Percentiles rank a stretch among this genome's conserved stretches.
Evolutionary conservation across 2,888 invertebrate species (phyloP).

Genomic region (Mimas tiliae): DNA sequence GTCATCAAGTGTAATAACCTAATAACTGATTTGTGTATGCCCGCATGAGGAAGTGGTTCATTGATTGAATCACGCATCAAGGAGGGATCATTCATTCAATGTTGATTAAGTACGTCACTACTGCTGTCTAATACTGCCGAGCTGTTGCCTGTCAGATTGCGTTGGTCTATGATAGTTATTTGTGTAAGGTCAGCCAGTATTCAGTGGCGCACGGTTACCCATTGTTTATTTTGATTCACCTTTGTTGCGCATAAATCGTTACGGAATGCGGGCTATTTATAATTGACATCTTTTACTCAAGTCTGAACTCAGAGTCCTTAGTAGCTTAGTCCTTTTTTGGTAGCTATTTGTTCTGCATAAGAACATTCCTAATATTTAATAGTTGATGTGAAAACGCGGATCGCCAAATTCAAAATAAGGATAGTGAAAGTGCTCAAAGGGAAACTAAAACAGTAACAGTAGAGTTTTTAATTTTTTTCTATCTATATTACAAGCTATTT

Average conservation of each 20-base stretch:
- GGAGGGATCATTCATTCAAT: constrained; percentile 60
- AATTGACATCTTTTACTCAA: not conserved
- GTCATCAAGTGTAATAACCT: constrained; percentile 76
- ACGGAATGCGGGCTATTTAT: not conserved
- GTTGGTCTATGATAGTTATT: constrained; percentile 51
- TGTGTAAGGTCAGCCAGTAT: constrained; percentile 46
- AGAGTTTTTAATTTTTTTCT: too few relatives aligned
- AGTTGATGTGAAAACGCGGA: not conserved
- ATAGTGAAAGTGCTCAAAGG: too few relatives aligned
- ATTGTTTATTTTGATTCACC: constrained; percentile 47
- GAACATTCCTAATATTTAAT: not conserved
- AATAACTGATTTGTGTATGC: constrained; percentile 70
- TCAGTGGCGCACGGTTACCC: constrained; percentile 31
- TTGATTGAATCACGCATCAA: constrained; percentile 67
- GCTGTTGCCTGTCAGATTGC: constrained; percentile 37
- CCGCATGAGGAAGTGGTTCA: constrained; percentile 81
- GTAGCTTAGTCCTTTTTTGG: too few relatives aligned
- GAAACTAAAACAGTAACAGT: too few relatives aligned
- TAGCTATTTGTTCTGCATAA: not conserved
- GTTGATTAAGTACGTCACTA: constrained; percentile 59
- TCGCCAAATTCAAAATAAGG: too few relatives aligned
- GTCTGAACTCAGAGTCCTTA: not conserved
- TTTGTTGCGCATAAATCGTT: constrained; percentile 32
- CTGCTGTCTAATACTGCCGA: constrained; percentile 44
- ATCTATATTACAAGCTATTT: too few relatives aligned